These are phyloP conservation scores for Epinotia ramella DNA, from an alignment of 2,888 invertebrate genomes.

Conservation along the genomic window DNA sequence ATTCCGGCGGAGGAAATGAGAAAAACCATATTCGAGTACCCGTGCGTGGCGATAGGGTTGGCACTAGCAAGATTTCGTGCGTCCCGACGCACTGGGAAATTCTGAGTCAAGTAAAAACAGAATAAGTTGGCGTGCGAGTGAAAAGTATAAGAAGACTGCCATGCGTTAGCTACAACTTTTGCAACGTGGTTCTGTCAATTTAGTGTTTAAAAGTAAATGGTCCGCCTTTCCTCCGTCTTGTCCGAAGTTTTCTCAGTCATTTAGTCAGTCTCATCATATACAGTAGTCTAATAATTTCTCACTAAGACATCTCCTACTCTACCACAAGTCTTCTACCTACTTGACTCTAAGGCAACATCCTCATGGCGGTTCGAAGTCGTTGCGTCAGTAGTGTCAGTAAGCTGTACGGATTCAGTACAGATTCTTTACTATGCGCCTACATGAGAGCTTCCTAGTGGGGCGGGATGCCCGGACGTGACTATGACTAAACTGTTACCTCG, in stretches of 20 bases:
- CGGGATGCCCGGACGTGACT: no score
- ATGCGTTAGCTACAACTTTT: constrained; percentile 1
- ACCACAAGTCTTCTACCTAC: no score
- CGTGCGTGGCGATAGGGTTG: constrained; percentile 50
- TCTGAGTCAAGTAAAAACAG: constrained; percentile 3
- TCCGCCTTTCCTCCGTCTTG: background rate
- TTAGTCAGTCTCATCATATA: background rate
- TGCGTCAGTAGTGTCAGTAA: no score
- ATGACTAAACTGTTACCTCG: no score
- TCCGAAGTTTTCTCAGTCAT: background rate
- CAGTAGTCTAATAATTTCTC: no score
- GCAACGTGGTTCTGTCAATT: background rate
- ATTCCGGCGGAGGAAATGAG: constrained; percentile 75
- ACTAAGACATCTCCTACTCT: no score
- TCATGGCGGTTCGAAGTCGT: no score
- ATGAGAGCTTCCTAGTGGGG: no score
- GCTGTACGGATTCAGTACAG: no score
- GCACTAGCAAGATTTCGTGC: constrained; percentile 35
- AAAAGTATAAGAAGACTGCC: constrained; percentile 4
- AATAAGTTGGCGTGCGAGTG: background rate
- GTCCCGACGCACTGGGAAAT: constrained; percentile 2
- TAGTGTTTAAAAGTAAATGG: background rate
- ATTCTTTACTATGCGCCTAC: no score
- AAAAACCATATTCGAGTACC: constrained; percentile 76
- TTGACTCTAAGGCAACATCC: no score